These are phyloP conservation scores for Cyprinus carpio DNA, from an alignment of 2,113 vertebrate genomes.

Conservation along the genomic window DNA sequence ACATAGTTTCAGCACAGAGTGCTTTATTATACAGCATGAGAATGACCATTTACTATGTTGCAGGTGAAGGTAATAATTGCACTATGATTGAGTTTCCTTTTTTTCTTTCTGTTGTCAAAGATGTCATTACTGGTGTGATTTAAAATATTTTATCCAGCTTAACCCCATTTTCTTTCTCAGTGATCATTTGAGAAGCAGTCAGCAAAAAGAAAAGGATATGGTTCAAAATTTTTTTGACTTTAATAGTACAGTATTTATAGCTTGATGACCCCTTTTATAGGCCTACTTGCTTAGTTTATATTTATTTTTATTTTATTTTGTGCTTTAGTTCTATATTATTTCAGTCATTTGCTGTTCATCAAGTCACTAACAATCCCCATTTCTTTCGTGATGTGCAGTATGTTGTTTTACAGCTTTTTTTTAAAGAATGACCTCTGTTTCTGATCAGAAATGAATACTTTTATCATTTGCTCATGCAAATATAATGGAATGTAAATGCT, in stretches of 20 bases:
- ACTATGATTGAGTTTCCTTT: not conserved
- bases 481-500: slow-evolving; percentile 39
- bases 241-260: too few species aligned
- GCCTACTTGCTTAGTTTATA: too few species aligned
- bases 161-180: not conserved
- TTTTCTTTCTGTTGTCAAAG: not conserved
- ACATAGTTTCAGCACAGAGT: not conserved
- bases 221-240: too few species aligned
- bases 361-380: too few species aligned
- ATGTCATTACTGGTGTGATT: not conserved
- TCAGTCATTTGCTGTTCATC: too few species aligned
- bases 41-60: not conserved
- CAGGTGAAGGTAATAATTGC: not conserved
- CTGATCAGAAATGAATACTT: not conserved
- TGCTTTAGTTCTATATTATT: too few species aligned
- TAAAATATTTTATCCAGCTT: not conserved
- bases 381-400: too few species aligned
- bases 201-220: not conserved
- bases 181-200: not conserved
- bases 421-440: not conserved
- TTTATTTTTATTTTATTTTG: too few species aligned
- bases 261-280: too few species aligned
- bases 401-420: not conserved
- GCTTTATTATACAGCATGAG: not conserved
- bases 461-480: slow-evolving; percentile 4